Conservation (phyloP, 2,113 vertebrate species). For the Phoxinus phoxinus region DNA sequence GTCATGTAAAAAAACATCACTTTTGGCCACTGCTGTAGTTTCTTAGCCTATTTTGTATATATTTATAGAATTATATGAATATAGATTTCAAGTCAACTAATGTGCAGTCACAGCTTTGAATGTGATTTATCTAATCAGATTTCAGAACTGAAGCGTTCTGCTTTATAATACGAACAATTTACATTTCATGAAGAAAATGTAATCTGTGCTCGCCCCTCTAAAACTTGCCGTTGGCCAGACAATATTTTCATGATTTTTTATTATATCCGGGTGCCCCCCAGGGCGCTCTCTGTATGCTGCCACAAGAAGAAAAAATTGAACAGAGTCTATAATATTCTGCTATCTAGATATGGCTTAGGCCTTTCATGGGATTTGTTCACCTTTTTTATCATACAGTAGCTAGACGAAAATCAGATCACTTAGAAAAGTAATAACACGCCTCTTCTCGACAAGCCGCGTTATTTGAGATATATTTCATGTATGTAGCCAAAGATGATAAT, state of each 20-base stretch:
- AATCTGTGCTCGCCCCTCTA: neutral
- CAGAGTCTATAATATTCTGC: neutral
- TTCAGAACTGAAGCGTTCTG: neutral
- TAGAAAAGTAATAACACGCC: conserved; percentile 16
- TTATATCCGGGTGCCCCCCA: neutral
- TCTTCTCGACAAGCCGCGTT: neutral
- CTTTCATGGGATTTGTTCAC: conserved; percentile 15
- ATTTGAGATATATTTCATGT: neutral
- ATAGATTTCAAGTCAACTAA: neutral
- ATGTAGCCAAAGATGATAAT: neutral
- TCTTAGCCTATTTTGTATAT: no score
- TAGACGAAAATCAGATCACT: neutral
- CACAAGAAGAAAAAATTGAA: neutral
- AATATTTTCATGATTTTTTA: conserved; percentile 9
- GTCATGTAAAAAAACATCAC: no score
- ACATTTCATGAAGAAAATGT: neutral
- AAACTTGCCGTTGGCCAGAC: neutral
- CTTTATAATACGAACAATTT: neutral
- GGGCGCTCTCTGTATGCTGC: neutral
- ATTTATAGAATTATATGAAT: neutral
- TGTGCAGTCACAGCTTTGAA: neutral
- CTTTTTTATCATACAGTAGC: neutral
- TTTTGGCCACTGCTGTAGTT: neutral
- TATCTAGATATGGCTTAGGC: neutral
- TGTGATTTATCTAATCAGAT: neutral